Conservation (phyloP, 2,888 invertebrate genomes). For the Cybosia mesomella region DNA sequence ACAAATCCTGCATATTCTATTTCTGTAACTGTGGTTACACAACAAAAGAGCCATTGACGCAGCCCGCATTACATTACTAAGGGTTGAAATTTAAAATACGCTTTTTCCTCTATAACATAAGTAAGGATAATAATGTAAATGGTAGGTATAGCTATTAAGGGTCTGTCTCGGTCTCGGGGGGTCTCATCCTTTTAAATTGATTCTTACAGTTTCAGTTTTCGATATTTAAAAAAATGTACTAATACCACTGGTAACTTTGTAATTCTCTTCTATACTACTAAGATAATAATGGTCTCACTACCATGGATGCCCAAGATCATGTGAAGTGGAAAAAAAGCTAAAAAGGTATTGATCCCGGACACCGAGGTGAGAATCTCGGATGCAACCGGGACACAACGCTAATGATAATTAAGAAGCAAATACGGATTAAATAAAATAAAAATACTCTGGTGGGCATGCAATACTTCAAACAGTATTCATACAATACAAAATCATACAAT, state of each 20-base stretch:
- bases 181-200: neutral
- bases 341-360: too few species aligned
- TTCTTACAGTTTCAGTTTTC: neutral
- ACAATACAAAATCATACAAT: neutral
- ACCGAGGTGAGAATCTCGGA: too few species aligned
- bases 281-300: neutral
- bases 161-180: neutral
- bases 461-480: too few species aligned
- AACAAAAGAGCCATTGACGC: slow-evolving; percentile 16
- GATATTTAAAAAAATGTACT: neutral
- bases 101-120: neutral
- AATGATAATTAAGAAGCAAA: too few species aligned
- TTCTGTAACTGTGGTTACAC: slow-evolving; percentile 20
- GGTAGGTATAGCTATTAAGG: neutral
- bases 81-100: slow-evolving; percentile 11
- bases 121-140: neutral
- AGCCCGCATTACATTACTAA: slow-evolving; percentile 16
- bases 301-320: too few species aligned
- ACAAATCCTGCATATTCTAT: slow-evolving; percentile 40
- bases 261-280: neutral
- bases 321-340: neutral
- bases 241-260: neutral
- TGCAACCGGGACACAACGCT: too few species aligned
- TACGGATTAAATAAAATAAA: too few species aligned
- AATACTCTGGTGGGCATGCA: neutral